A percentile compares a stretch with the other conserved stretches of the same genome.
These are phyloP conservation scores for Plecotus auritus DNA, from an alignment of 2,113 vertebrate genomes.

Conservation along the genomic window DNA sequence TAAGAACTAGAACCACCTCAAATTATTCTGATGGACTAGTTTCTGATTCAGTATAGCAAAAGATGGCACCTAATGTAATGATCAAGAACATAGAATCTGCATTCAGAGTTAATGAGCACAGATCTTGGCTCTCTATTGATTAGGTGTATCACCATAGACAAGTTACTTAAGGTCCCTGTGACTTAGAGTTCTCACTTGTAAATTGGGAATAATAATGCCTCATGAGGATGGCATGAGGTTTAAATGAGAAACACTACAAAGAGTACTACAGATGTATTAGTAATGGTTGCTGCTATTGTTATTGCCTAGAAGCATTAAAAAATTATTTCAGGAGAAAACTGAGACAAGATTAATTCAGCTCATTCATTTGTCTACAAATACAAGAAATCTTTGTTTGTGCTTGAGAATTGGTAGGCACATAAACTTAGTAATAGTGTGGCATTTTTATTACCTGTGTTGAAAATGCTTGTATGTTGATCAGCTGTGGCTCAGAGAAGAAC, in stretches of 20 bases:
- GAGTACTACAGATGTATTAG: background rate
- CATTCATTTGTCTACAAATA: background rate
- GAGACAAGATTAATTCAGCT: background rate
- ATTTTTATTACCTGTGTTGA: constrained; percentile 89
- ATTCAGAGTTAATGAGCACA: background rate
- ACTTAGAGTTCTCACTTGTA: background rate
- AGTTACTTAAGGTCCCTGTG: background rate
- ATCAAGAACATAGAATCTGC: background rate
- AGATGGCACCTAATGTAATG: background rate
- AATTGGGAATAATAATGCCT: background rate
- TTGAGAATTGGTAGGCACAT: background rate
- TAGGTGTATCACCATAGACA: background rate
- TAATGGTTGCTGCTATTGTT: background rate
- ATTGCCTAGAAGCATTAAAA: background rate
- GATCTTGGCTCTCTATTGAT: background rate
- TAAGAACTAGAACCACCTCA: background rate
- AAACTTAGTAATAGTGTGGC: background rate
- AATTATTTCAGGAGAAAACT: background rate
- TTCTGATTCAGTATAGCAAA: background rate
- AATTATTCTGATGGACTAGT: background rate
- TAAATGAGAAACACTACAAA: background rate
- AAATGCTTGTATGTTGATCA: constrained; percentile 85
- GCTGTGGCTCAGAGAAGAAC: constrained; percentile 82
- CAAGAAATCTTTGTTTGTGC: background rate
- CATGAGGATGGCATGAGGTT: background rate